These are phyloP conservation scores for Ips typographus DNA, from an alignment of 1,140 invertebrate species.

Conservation along the genomic window DNA sequence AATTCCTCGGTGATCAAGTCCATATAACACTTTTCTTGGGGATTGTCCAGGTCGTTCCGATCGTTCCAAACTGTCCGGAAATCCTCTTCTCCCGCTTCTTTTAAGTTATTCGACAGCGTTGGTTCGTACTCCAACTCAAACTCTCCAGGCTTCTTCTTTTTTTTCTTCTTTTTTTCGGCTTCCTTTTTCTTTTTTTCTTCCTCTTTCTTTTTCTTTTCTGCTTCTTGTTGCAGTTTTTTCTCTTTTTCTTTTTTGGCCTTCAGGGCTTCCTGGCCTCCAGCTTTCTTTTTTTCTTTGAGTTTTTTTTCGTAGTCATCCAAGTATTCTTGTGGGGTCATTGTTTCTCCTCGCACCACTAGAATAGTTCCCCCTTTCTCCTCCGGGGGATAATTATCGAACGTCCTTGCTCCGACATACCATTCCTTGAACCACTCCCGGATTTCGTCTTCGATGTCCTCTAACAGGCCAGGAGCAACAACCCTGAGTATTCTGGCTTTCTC, in stretches of 20 bases:
- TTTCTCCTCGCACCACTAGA: constrained; percentile 57
- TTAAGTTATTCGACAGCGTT: constrained; percentile 43
- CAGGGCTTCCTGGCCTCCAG: constrained; percentile 29
- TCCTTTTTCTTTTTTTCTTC: constrained; percentile 42
- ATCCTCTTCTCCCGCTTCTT: constrained; percentile 51
- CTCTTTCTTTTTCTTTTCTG: constrained; percentile 31
- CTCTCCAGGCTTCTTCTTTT: constrained; percentile 46
- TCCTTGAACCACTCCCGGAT: constrained; percentile 66
- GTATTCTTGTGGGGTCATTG: constrained; percentile 57
- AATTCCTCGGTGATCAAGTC: constrained; percentile 57
- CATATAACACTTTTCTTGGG: constrained; percentile 53
- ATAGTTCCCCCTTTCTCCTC: constrained; percentile 57
- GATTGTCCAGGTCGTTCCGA: constrained; percentile 52
- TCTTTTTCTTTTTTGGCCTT: constrained; percentile 44
- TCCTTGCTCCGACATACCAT: constrained; percentile 57
- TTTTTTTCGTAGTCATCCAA: constrained; percentile 43
- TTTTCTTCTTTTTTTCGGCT: constrained; percentile 48
- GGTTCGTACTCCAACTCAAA: constrained; percentile 48
- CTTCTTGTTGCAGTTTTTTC: constrained; percentile 33
- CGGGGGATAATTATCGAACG: constrained; percentile 59
- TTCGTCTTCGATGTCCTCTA: constrained; percentile 70
- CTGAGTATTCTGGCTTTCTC: constrained; percentile 60
- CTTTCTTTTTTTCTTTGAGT: constrained; percentile 41
- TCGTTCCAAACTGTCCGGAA: constrained; percentile 55
- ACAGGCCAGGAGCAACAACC: constrained; percentile 59